Evolutionary conservation across 2,113 vertebrate genomes (phyloP).

Genomic region (Sus scrofa): T2T-Sscrofa CM000814.6:76119001-76119500

Average conservation of each 20-base stretch:
- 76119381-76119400: neutral
- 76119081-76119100: no score
- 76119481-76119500: neutral
- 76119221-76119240: no score
- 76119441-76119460: neutral
- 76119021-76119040: neutral
- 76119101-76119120: no score
- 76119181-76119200: no score
- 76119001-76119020: neutral
- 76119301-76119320: neutral
- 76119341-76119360: neutral
- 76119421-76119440: neutral
- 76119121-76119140: no score
- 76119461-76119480: neutral
- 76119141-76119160: no score
- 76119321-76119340: neutral
- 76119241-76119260: neutral
- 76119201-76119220: no score
- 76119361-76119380: neutral
- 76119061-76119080: no score
- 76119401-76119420: neutral
- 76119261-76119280: neutral
- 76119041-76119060: neutral
- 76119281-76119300: neutral
- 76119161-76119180: no score